Evolutionary conservation across 2,113 vertebrate genomes (phyloP), one percentile per base, ranked within the genome.

Genomic region (Oncorhynchus masou): DNA sequence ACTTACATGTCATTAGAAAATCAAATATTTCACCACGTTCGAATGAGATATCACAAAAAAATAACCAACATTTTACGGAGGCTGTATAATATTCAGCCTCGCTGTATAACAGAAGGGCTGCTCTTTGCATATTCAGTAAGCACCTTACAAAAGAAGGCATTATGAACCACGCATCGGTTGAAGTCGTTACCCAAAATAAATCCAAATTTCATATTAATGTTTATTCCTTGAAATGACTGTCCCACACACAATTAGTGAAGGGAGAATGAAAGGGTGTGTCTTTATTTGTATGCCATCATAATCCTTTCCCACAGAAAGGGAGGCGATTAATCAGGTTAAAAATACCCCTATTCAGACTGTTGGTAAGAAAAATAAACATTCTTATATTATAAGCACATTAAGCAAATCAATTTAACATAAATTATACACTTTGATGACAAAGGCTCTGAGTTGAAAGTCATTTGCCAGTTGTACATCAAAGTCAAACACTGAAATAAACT

Each of bases 371-470:
- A 84, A 83, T 81, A 91, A 84, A 45, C 39, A 45, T 45, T 90
- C 85, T 86, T 89, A 92, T 93, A 93, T 94, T 89, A 90, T 91
- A 94, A 94, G 92, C 91, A 94, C 90, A 92, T 94, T 93, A 94
- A 85, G 90, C 90, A 92, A 94, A 94, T 94, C 93, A 94, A 94
- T 92, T 94, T 94, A 92, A 92, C 93, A 94, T 94, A 94, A 94
- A 94, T 94, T 94, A 93, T 89, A 93, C 88, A 93, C 91, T 88
- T 87, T 70, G 81, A 74, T 83, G 85, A 92, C 90, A 93, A 93
- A 93, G 83, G 84, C 90, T 74, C 72, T 0, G 86, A 91, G 90
- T 91, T 93, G 89, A 94, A 94, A 93, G 93, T 93, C 92, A 91
- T 89, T 81, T 80, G 83, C 84, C 90, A 92, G 91, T 89, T 84